Evolutionary conservation across 2,888 invertebrate genomes (phyloP).

Genomic region (Anthrax anthrax): DNA sequence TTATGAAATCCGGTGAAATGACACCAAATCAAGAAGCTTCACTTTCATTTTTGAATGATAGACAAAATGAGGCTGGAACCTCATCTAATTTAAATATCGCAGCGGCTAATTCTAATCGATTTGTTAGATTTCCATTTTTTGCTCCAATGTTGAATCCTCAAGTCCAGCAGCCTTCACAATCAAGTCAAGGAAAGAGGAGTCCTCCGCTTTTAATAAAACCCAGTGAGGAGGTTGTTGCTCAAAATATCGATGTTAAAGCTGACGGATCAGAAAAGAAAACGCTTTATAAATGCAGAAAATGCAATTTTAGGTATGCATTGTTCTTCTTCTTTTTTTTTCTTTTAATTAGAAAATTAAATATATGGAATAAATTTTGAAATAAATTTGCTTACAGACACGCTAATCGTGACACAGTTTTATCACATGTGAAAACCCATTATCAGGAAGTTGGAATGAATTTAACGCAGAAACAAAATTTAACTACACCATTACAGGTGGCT

Average conservation of each 20-base stretch:
- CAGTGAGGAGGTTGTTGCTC: conserved; percentile 41
- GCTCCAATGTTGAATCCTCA: not conserved
- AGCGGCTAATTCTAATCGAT: conserved; percentile 1
- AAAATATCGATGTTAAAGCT: conserved; percentile 25
- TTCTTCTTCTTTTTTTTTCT: too few relatives aligned
- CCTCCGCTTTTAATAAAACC: conserved; percentile 45
- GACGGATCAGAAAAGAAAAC: conserved; percentile 50
- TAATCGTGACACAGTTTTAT: conserved; percentile 47
- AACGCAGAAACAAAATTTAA: conserved; percentile 1
- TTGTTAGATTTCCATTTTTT: conserved; percentile 8
- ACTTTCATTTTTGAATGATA: conserved; percentile 36
- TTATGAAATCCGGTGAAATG: conserved; percentile 35
- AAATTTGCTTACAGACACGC: conserved; percentile 39
- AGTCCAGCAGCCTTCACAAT: not conserved
- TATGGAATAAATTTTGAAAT: too few relatives aligned
- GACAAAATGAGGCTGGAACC: conserved; percentile 5
- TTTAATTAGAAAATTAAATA: too few relatives aligned
- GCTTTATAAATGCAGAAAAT: conserved; percentile 81
- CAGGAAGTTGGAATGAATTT: conserved; percentile 19
- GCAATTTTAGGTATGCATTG: conserved; percentile 60
- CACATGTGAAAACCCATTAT: conserved; percentile 53
- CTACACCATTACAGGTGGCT: conserved; percentile 24
- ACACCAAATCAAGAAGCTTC: conserved; percentile 37
- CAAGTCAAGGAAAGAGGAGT: conserved; percentile 9
- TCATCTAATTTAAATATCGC: conserved; percentile 1